phyloP scores from a whole-genome alignment of 2,888 invertebrate genomes.

The Leptopilina drosophilae region DNA sequence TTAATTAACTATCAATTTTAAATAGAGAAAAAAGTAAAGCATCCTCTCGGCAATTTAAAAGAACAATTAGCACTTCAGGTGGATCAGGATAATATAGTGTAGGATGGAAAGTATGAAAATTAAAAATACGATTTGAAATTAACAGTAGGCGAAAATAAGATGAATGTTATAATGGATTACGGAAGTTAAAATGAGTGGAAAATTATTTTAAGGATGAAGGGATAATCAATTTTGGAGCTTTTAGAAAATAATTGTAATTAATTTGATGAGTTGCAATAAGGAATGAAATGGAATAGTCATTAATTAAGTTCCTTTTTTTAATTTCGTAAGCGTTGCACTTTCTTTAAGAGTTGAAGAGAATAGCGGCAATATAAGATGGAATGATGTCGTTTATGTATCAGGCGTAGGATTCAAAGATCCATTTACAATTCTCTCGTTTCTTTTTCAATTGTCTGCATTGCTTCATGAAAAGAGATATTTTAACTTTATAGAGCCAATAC shows the following conservation, averaged over 20 bases:
- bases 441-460: slow-evolving; percentile 46
- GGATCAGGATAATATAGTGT: too few relatives aligned
- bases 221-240: too few relatives aligned
- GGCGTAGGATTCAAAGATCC: slow-evolving; percentile 41
- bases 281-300: neutral
- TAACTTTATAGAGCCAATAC: slow-evolving; percentile 46
- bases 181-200: too few relatives aligned
- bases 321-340: neutral
- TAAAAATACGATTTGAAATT: too few relatives aligned
- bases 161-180: too few relatives aligned
- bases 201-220: too few relatives aligned
- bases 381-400: slow-evolving; percentile 34
- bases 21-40: too few relatives aligned
- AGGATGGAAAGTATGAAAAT: too few relatives aligned
- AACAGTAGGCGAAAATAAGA: too few relatives aligned
- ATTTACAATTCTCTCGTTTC: slow-evolving; percentile 47
- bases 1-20: too few relatives aligned
- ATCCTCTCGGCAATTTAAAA: too few relatives aligned
- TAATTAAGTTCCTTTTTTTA: neutral
- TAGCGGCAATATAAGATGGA: neutral
- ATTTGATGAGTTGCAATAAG: neutral
- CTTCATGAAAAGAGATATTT: neutral
- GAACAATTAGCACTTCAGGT: too few relatives aligned
- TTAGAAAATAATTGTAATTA: neutral
- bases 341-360: slow-evolving; percentile 8